Evolutionary conservation across 2,797 vertebrate genomes (phyloP).

Genomic region (Fistularia tabacaria): DNA sequence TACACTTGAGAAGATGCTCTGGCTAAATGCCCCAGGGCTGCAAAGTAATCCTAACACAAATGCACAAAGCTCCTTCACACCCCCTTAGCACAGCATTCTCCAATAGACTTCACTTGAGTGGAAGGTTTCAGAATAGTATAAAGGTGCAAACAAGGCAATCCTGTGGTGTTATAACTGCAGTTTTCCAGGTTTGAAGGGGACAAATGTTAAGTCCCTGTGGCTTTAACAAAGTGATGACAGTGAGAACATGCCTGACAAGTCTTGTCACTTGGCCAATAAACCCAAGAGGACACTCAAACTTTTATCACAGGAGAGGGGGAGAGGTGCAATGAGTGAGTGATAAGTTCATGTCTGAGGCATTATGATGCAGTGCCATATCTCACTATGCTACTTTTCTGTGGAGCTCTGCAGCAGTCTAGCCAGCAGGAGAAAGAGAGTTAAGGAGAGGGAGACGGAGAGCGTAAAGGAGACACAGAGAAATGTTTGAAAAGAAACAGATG

Average conservation of each 20-base stretch:
- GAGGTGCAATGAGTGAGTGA: constrained; percentile 40
- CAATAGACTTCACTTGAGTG: constrained; percentile 14
- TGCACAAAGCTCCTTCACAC: constrained; percentile 5
- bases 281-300: constrained; percentile 16
- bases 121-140: constrained; percentile 2
- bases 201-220: neutral
- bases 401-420: constrained; percentile 63
- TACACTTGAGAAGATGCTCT: constrained; percentile 1
- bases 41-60: constrained; percentile 28
- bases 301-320: constrained; percentile 14
- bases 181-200: no score
- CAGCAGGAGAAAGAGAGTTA: constrained; percentile 16
- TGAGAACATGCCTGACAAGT: constrained; percentile 6
- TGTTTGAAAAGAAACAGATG: constrained; percentile 19
- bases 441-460: constrained; percentile 1
- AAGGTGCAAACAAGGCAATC: constrained; percentile 12
- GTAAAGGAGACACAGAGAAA: constrained; percentile 15
- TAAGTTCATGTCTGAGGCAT: constrained; percentile 57
- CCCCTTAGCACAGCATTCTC: constrained; percentile 14
- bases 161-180: no score
- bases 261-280: constrained; percentile 18
- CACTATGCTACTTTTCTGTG: constrained; percentile 62
- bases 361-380: constrained; percentile 70
- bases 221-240: constrained; percentile 7
- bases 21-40: constrained; percentile 29